Evolutionary conservation across 2,888 invertebrate species (phyloP), one percentile per base, ranked within the genome.

Genomic region (Coecobrya sp.): DNA sequence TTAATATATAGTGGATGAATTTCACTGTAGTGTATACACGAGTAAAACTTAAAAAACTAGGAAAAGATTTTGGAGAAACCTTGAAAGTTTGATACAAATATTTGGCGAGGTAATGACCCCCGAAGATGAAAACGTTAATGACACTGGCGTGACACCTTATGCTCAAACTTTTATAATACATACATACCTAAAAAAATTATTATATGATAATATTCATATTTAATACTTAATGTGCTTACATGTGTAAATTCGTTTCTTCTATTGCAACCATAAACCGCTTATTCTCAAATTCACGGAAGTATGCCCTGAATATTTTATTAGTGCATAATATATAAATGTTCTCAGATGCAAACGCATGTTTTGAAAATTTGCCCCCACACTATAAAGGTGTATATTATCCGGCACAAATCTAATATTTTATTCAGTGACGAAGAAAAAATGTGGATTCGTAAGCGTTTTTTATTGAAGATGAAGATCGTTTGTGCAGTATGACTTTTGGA

Each of bases 261-360:
- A 49, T 16, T 65, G 25, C 4, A 49, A 45, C n/a, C 27, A 13
- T 36, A 85, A 70, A 68, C 68, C 86, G 30, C 49, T 68, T 86
- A 86, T 68, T 86, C 59, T 25, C 52, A 49, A 87, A 76, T 82
- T 82, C 82, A 73, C 82, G 82, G 89, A 89, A 89, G 89, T 89
- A 82, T 89, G 89, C 82, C 82, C 89, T 89, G 89, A 89, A 89
- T 89, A 89, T 68, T 89, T 89, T 68, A 88, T 52, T 52, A 81
- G 65, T 68, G 86, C 49, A 22, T 62, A 27, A 30, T 16, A 70
- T 3, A n/a, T 73, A 8, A 73, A 2, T 36, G 36, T 36, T 4
- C 3, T 36, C 36, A 36, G 36, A 19, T 52, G 27, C 11, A 52
- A n/a, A n/a, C n/a, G n/a, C n/a, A n/a, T n/a, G 65, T 52, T 45